Base-by-base conservation (phyloP, 2,797 vertebrate genomes). In the Enteromius afrohamiltoni region DNA sequence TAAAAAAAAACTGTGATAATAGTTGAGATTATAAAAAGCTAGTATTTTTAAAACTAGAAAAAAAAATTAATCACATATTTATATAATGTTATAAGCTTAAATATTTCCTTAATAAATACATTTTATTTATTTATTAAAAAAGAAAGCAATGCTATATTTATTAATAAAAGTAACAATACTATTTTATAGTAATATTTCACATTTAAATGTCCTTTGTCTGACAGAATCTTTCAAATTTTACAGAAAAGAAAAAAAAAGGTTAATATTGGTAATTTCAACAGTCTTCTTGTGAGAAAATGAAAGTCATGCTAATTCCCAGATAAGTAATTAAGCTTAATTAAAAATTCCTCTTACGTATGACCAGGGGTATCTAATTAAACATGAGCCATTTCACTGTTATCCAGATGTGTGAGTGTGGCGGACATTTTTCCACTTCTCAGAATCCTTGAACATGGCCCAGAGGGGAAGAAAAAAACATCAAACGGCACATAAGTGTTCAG, bases 401-500 rank as follows among this genome's bases (percentile, higher is more conserved):
- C 11, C 21, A 67, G 42, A 70, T 77, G 45, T 68, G 58, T 64
- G 23, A 0, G 19, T 31, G 29, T 26, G 75, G 26, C 19, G 1
- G 58, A 60, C 17, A 29, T 62, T 26, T 62, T 62, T 14, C 58
- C 58, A 62, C 58, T 62, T 62, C 23, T 29, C 58, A 3, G 29
- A 75, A 70, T 68, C 4, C 29, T 14, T 79, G 85, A 37, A 75
- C 70, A 83, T 87, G 79, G 87, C 90, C 90, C 86, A 69, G 19
- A 67, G 70, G 51, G 76, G 55, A 45, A 70, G 80, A 90, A 92
- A 91, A 91, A 92, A 89, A 94, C 91, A 92, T 93, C 91, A 91
- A 92, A 92, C 82, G 74, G 64, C 40, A 1, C 45, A 84, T 79
- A 90, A 74, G 74, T 74, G 7, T 85, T 91, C 90, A 87, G 47